phyloP scores from a whole-genome alignment of 2,113 vertebrate species.

The Suricata suricatta region DNA sequence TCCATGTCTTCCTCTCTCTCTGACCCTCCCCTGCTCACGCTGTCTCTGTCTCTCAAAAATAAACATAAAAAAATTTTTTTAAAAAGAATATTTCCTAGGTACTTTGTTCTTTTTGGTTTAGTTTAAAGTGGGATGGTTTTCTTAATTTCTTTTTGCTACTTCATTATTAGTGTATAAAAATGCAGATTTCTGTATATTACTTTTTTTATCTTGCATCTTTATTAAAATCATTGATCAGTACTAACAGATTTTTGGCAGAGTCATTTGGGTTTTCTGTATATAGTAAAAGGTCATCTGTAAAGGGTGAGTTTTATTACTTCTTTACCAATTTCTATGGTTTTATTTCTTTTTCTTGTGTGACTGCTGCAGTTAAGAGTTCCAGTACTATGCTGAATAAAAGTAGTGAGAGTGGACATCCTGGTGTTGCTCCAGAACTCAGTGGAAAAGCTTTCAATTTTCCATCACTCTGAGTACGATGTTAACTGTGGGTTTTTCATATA shows the following conservation, averaged over 20 bases:
- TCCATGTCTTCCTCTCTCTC: too few species aligned
- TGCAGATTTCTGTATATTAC: not conserved
- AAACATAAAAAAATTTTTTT: too few species aligned
- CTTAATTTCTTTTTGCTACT: not conserved
- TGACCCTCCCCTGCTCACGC: too few species aligned
- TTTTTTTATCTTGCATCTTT: not conserved
- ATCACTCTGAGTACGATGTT: not conserved
- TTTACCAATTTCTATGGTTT: not conserved
- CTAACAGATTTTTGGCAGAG: not conserved
- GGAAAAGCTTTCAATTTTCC: not conserved
- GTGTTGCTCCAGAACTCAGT: not conserved
- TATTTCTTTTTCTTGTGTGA: not conserved
- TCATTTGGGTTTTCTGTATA: not conserved
- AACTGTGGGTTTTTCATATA: not conserved
- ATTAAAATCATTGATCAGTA: not conserved
- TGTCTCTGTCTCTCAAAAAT: too few species aligned
- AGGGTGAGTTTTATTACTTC: not conserved
- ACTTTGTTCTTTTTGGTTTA: not conserved
- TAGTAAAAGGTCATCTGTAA: not conserved
- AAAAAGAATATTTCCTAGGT: not conserved
- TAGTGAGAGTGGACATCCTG: not conserved
- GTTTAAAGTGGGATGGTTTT: not conserved
- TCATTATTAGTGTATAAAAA: not conserved
- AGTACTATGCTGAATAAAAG: not conserved
- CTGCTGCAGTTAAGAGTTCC: not conserved